phyloP scores from a whole-genome alignment of 2,888 invertebrate species.

The Hypena proboscidalis region DNA sequence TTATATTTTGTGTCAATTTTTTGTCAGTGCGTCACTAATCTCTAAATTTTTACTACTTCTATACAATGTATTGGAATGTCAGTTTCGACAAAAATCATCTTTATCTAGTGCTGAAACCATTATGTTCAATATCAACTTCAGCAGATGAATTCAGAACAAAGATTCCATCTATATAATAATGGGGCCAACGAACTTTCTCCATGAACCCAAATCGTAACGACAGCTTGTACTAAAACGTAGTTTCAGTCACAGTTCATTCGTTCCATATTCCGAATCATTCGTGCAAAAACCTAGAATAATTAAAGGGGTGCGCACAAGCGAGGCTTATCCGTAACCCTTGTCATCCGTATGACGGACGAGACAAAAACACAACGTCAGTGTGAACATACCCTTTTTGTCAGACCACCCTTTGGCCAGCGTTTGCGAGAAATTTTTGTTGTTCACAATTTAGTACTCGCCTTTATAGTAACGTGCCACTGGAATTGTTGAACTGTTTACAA shows the following conservation, averaged over 20 bases:
- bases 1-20: no score
- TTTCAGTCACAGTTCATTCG: slow-evolving; percentile 47
- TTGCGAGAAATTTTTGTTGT: slow-evolving; percentile 56
- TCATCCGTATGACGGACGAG: slow-evolving; percentile 59
- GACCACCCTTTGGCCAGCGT: slow-evolving; percentile 50
- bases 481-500: slow-evolving; percentile 34
- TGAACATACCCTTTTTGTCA: slow-evolving; percentile 58
- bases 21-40: no score
- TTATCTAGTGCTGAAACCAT: no score
- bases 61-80: no score
- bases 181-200: no score
- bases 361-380: slow-evolving; percentile 59
- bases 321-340: slow-evolving; percentile 56
- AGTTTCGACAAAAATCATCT: no score
- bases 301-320: slow-evolving; percentile 55
- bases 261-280: slow-evolving; percentile 53
- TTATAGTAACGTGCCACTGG: slow-evolving; percentile 34
- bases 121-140: no score
- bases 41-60: no score
- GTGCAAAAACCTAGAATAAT: slow-evolving; percentile 61
- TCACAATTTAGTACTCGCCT: slow-evolving; percentile 49
- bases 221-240: slow-evolving; percentile 23
- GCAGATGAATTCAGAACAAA: no score
- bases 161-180: no score
- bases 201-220: no score